A percentile compares a stretch with the other conserved stretches of the same genome.
Conservation (phyloP, 2,113 vertebrate genomes). For the Chaenogobius annularis region DNA sequence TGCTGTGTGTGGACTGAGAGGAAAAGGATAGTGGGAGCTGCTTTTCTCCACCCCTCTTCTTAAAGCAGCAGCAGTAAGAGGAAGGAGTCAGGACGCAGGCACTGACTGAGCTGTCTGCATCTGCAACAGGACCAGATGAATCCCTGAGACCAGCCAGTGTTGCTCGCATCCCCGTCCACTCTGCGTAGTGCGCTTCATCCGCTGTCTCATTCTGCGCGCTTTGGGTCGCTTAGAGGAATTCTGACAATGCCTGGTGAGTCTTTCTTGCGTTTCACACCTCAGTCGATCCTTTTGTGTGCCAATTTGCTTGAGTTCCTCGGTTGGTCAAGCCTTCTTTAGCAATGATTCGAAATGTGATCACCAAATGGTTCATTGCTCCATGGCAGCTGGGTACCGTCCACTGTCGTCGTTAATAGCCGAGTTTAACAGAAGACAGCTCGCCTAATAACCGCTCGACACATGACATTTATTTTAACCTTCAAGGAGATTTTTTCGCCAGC, state of each 20-base stretch:
- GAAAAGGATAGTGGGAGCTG: slow-evolving; percentile 51
- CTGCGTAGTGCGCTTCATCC: slow-evolving; percentile 23
- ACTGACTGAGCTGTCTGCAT: slow-evolving; percentile 43
- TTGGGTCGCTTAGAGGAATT: slow-evolving; percentile 60
- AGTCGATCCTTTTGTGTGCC: slow-evolving; percentile 38
- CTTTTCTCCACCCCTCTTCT: slow-evolving; percentile 68
- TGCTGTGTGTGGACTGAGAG: slow-evolving; percentile 46
- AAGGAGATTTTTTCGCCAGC: slow-evolving; percentile 15
- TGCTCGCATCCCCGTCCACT: slow-evolving; percentile 43
- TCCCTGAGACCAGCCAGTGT: slow-evolving; percentile 48
- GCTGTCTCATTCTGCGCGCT: slow-evolving; percentile 43
- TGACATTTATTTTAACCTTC: slow-evolving; percentile 43
- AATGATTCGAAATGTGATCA: slow-evolving; percentile 16
- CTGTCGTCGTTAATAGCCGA: slow-evolving; percentile 16
- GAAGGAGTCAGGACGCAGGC: slow-evolving; percentile 47
- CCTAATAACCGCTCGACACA: slow-evolving; percentile 22
- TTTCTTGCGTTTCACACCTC: slow-evolving; percentile 49
- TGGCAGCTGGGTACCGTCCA: slow-evolving; percentile 29
- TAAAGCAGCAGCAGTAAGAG: slow-evolving; percentile 66
- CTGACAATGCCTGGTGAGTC: slow-evolving; percentile 79
- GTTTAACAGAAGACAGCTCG: slow-evolving; percentile 39
- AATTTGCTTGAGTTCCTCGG: slow-evolving; percentile 22
- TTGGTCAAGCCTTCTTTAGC: background rate
- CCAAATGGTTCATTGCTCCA: slow-evolving; percentile 39
- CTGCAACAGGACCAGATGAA: slow-evolving; percentile 56